Base-by-base conservation (phyloP, 2,888 invertebrate species). In the Cheilosia grossa region DNA sequence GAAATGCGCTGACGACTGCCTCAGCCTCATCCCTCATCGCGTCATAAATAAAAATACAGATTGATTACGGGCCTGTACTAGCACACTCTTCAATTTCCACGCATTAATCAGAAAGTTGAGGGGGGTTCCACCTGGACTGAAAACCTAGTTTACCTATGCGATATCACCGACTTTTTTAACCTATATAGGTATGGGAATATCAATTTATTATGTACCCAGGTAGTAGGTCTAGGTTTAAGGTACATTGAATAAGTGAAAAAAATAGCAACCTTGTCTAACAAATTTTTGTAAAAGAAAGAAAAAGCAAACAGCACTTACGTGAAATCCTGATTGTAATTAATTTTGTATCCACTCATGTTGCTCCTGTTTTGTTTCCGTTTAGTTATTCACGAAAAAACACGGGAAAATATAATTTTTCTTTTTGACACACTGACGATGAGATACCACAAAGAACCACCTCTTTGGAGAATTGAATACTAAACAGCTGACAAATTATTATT, bases 291-390 rank as follows among this genome's bases (percentile, higher is more conserved):
- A 7, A 7, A 7, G 6, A 27, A 27, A 27, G 40, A 56, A 63
- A 33, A 37, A 40, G 2, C 3, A 42, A 15, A 21, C 61, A 63
- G 15, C 73, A 89, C 89, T 89, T 89, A 89, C 89, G 89, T 89
- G 89, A 89, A 89, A 82, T 89, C 89, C 88, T 89, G 89, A 86
- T 89, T 89, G 83, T 89, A 89, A 87, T 89, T 89, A 87, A 89
- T 89, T 87, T 88, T 89, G 87, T 90, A 90, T 88, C 87, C 88
- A 87, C 86, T 87, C 90, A 89, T 89, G 87, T 83, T 87, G 66
- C 79, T 77, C 58, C 75, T 27, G 37, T 4, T 37, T 37, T 37
- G 9, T 21, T 40, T 69, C 49, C 19, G 9, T 69, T 63, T 56
- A 61, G 15, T 49, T 40, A 6, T 54, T 61, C 54, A 37, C 37